Conservation (phyloP, 92 coral and sea anemone genomes). For the Muricea muricata region DNA sequence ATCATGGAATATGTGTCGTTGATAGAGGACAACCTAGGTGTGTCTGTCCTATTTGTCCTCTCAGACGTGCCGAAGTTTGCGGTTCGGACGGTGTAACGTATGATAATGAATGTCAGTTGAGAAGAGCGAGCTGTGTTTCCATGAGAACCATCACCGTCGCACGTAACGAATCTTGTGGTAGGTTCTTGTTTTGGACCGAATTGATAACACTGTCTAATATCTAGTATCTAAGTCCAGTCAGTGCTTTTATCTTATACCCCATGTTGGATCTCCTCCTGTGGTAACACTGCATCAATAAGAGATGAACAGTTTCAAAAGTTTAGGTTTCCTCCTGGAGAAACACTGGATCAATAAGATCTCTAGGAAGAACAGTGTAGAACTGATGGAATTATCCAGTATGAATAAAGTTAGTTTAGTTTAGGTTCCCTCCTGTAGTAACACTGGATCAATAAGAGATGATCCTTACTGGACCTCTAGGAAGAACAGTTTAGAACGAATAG, state of each 20-base stretch:
- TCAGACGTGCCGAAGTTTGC: not conserved
- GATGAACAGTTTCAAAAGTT: too few relatives aligned
- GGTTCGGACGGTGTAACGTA: conserved; percentile 19
- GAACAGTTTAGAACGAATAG: too few relatives aligned
- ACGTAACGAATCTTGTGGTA: not conserved
- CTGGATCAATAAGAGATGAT: too few relatives aligned
- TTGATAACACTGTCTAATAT: not conserved
- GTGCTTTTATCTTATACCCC: not conserved
- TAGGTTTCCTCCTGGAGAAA: too few relatives aligned
- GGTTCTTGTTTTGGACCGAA: not conserved
- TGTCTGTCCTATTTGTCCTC: not conserved
- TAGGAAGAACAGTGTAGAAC: not conserved
- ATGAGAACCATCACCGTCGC: not conserved
- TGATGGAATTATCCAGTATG: not conserved
- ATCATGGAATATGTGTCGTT: not conserved
- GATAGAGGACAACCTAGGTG: not conserved
- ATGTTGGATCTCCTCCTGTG: too few relatives aligned
- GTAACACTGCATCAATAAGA: too few relatives aligned
- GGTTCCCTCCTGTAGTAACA: not conserved
- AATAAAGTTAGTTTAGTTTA: not conserved
- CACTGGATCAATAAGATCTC: not conserved
- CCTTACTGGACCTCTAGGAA: too few relatives aligned
- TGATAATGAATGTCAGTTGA: conserved; percentile 17
- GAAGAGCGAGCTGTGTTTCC: not conserved
- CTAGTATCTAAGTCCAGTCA: not conserved